These are phyloP conservation scores for Uria aalge DNA, from an alignment of 2,113 vertebrate genomes.

Conservation along the genomic window DNA sequence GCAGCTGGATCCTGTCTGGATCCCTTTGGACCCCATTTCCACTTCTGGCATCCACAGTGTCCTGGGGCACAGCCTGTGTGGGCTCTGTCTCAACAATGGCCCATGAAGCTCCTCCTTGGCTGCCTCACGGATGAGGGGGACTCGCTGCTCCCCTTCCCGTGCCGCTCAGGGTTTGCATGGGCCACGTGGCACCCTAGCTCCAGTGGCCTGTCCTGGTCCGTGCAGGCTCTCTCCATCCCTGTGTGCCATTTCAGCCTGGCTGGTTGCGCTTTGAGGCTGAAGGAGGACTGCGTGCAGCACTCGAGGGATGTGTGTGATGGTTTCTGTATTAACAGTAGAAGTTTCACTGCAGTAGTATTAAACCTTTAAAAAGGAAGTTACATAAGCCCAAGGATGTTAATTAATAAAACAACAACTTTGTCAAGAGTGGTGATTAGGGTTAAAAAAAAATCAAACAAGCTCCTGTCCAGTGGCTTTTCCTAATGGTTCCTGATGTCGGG, in stretches of 20 bases:
- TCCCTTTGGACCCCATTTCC: not conserved
- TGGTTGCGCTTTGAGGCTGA: not conserved
- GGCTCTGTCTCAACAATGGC: not conserved
- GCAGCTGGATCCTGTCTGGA: not conserved
- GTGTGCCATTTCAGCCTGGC: not conserved
- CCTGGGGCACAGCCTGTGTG: not conserved
- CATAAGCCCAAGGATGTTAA: not conserved
- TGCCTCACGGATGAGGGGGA: not conserved
- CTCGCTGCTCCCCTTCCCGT: accelerated
- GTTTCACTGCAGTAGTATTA: not conserved
- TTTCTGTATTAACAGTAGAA: not conserved
- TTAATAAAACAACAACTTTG: not conserved
- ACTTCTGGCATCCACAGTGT: not conserved
- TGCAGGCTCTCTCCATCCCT: not conserved
- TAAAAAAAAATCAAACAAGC: not conserved
- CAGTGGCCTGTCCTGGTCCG: accelerated
- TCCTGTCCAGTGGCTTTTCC: not conserved
- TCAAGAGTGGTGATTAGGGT: not conserved
- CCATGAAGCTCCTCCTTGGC: not conserved
- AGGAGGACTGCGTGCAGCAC: not conserved
- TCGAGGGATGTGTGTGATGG: accelerated
- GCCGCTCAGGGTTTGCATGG: not conserved
- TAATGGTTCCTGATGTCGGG: not conserved
- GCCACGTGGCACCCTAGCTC: not conserved
- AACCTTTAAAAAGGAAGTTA: not conserved